Evolutionary conservation across 2,888 invertebrate species (phyloP), one percentile per base, ranked within the genome.

Genomic region (Julus scandinavius): DNA sequence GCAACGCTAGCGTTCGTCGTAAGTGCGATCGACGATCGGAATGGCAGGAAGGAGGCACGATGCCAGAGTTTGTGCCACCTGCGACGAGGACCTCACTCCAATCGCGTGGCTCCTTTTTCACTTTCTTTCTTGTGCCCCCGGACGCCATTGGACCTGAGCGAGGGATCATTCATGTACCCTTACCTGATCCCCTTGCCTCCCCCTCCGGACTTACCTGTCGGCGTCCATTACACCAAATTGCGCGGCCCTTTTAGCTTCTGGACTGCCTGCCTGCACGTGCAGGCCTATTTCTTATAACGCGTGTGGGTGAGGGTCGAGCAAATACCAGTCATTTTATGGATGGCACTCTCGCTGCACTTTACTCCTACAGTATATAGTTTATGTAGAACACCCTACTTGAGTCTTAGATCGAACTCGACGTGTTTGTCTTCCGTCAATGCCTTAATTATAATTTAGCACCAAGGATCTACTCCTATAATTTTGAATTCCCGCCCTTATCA

Each of bases 71-170:
- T 17, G 13, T 80, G 80, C 80, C 80, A 80, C 80, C 80, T 80
- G 80, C 9, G 80, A 80, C 5, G 80, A 80, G 80, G 80, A 38
- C 80, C 80, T 80, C 80, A 80, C 80, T 80, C 80, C 80, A 80
- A 80, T 80, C 80, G 80, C 80, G 80, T 80, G 80, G 80, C 80
- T 80, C 38, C 80, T 80, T 80, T 80, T 80, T 80, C 80, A 80
- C 80, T 80, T 80, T 80, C 80, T 80, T 80, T 80, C 80, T 80
- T 80, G 80, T 13, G 80, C 38, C 80, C 80, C 80, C 80, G 38
- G 80, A 80, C 80, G 80, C 80, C 80, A 80, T 80, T 80, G 80
- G 80, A 80, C 80, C 80, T 38, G 80, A 20, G 80, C 80, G 54
- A 54, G 54, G 54, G 13, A 17, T 54, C 13, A 3, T 15, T 11